These are phyloP conservation scores for Hydrocynus forskahlii DNA, from an alignment of 2,797 vertebrate genomes.

Conservation along the genomic window DNA sequence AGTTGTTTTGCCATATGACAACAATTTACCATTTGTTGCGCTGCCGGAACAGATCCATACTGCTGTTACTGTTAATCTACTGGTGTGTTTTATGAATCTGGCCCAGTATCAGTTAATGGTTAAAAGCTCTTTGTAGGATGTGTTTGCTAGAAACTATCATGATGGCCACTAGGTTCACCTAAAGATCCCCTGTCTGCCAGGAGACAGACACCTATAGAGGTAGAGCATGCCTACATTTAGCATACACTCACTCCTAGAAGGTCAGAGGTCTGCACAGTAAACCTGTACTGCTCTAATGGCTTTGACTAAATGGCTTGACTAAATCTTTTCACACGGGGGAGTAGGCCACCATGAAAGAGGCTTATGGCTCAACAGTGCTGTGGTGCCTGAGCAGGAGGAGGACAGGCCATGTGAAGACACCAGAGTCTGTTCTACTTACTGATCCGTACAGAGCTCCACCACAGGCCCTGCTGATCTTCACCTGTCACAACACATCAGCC, in stretches of 20 bases:
- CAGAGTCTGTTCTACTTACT: conserved; percentile 8
- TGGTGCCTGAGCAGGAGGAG: not conserved
- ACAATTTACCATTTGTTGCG: no score
- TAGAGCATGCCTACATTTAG: not conserved
- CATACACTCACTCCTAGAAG: not conserved
- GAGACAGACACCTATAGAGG: conserved; percentile 7
- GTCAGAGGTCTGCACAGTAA: not conserved
- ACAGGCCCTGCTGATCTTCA: conserved; percentile 13
- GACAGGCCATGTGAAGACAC: conserved; percentile 14
- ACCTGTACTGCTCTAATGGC: not conserved
- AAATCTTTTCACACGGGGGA: not conserved
- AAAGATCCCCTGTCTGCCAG: not conserved
- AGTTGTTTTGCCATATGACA: no score
- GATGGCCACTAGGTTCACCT: not conserved
- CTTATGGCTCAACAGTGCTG: not conserved
- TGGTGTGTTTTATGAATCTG: no score
- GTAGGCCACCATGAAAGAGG: conserved; percentile 1
- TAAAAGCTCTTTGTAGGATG: not conserved
- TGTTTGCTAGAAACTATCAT: not conserved
- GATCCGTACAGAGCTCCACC: conserved; percentile 22
- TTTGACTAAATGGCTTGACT: not conserved
- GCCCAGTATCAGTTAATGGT: no score
- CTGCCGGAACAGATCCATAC: no score
- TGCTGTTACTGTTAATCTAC: no score
- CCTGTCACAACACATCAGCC: conserved; percentile 42